phyloP scores from a whole-genome alignment of 2,113 vertebrate genomes.

The Hippocampus comes region DNA sequence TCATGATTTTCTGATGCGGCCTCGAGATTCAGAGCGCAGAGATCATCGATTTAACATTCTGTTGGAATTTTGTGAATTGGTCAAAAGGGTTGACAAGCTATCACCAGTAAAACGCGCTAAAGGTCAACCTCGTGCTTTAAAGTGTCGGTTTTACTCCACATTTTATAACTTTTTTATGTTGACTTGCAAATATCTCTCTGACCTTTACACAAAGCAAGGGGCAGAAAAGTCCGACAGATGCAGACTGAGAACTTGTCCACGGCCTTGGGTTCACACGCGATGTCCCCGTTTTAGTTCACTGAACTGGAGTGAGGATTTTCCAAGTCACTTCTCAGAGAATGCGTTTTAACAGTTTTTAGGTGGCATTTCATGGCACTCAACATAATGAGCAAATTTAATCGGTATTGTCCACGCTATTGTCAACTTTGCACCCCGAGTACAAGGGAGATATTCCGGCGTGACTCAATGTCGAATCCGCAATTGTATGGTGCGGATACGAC shows the following conservation, averaged over 20 bases:
- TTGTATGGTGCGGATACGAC: too few relatives aligned
- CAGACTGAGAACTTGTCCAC: background rate
- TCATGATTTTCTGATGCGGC: background rate
- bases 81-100: background rate
- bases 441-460: too few relatives aligned
- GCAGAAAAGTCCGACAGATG: background rate
- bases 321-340: background rate
- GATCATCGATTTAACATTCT: background rate
- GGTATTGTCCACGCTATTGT: too few relatives aligned
- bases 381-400: background rate
- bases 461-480: too few relatives aligned
- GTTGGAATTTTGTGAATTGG: background rate
- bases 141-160: background rate
- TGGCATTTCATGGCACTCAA: background rate
- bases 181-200: background rate
- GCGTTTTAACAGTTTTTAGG: background rate
- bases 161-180: background rate
- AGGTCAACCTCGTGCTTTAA: background rate
- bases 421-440: too few relatives aligned
- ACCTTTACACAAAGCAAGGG: slow-evolving; percentile 8
- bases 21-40: background rate
- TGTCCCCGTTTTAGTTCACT: background rate
- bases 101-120: background rate
- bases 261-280: background rate
- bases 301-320: background rate